A percentile compares a stretch with the other conserved stretches of the same genome.
These are phyloP conservation scores for Hypomecis punctinalis DNA, from an alignment of 2,888 invertebrate genomes.

Conservation along the genomic window DNA sequence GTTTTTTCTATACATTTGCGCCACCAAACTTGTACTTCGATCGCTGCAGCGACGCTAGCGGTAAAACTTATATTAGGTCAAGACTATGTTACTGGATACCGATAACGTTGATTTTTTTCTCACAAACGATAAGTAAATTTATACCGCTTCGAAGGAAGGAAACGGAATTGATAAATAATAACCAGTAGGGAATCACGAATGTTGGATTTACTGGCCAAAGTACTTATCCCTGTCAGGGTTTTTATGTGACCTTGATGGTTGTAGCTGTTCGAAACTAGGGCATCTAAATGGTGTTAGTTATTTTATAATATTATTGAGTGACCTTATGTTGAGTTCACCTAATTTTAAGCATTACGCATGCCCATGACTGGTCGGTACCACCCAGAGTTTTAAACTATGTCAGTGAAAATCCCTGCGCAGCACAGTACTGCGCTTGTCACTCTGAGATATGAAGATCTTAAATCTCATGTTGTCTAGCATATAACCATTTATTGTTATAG, in stretches of 20 bases:
- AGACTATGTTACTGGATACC: slow-evolving; percentile 69
- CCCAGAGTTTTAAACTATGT: too few species aligned
- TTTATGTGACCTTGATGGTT: slow-evolving; percentile 8
- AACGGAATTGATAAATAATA: slow-evolving; percentile 53
- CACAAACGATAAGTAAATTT: slow-evolving; percentile 57
- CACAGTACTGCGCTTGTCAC: too few species aligned
- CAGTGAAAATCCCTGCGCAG: too few species aligned
- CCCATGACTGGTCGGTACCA: too few species aligned
- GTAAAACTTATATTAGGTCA: slow-evolving; percentile 78
- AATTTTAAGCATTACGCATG: too few species aligned
- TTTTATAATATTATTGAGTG: too few species aligned
- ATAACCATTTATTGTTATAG: too few species aligned
- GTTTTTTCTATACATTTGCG: slow-evolving; percentile 84
- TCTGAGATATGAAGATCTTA: too few species aligned
- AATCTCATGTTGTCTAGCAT: too few species aligned
- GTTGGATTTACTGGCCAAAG: slow-evolving; percentile 21
- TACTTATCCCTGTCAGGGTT: slow-evolving; percentile 25
- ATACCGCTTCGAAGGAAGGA: slow-evolving; percentile 49
- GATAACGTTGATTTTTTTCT: slow-evolving; percentile 71
- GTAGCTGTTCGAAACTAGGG: slow-evolving; percentile 1
- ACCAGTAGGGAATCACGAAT: slow-evolving; percentile 35
- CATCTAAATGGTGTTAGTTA: background rate
- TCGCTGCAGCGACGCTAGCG: slow-evolving; percentile 70
- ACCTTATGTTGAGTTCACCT: too few species aligned
- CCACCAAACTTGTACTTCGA: slow-evolving; percentile 77